Evolutionary conservation across 2,797 vertebrate genomes (phyloP).

Genomic region (Gymnoscopelus braueri): DNA sequence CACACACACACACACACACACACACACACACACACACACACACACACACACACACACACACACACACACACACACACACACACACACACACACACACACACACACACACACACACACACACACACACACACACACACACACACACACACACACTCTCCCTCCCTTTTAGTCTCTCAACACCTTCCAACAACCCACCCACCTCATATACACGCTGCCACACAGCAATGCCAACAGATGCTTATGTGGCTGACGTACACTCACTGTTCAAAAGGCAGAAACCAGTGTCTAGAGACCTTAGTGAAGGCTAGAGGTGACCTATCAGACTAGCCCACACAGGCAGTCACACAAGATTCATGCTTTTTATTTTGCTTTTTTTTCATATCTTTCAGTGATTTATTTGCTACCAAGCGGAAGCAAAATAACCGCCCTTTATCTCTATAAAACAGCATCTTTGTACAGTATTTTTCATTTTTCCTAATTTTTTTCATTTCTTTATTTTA

Average conservation of each 20-base stretch:
- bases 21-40: too few relatives aligned
- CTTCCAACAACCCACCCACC: not conserved
- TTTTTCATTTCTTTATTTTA: too few relatives aligned
- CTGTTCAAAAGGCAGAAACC: not conserved
- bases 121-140: not conserved
- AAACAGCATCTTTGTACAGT: too few relatives aligned
- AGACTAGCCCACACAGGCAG: too few relatives aligned
- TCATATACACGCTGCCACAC: constrained; percentile 24
- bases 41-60: too few relatives aligned
- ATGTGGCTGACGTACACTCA: constrained; percentile 33
- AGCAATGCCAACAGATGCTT: constrained; percentile 35
- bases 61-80: too few relatives aligned
- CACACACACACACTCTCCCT: not conserved
- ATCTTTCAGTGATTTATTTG: not conserved
- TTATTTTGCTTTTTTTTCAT: not conserved
- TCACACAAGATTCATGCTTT: not conserved
- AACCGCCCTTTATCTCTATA: not conserved
- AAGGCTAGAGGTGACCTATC: too few relatives aligned
- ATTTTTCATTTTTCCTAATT: too few relatives aligned
- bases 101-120: not conserved
- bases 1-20: too few relatives aligned
- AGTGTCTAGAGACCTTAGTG: constrained; percentile 19
- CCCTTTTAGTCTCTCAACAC: not conserved
- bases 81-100: too few relatives aligned
- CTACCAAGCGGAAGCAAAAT: not conserved